Percentiles rank a stretch among this genome's conserved stretches.
These are phyloP conservation scores for Neogobius melanostomus DNA, from an alignment of 2,113 vertebrate species.

Conservation along the genomic window DNA sequence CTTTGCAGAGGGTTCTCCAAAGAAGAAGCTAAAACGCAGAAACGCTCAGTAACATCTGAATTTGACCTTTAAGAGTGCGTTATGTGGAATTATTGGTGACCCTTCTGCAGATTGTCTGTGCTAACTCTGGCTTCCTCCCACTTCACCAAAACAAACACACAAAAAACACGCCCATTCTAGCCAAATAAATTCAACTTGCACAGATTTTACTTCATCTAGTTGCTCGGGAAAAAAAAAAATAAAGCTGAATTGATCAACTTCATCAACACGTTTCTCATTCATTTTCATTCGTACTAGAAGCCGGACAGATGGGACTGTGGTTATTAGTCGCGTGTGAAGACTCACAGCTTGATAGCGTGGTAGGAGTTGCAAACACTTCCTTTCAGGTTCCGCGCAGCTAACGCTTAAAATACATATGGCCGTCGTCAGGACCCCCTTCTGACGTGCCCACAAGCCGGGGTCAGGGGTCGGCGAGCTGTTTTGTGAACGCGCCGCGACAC, in stretches of 20 bases:
- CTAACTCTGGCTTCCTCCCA: too few relatives aligned
- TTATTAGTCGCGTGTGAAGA: constrained; percentile 14
- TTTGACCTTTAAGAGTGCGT: constrained; percentile 74
- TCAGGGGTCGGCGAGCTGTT: constrained; percentile 2
- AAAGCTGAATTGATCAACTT: not conserved
- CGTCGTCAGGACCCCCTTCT: constrained; percentile 8
- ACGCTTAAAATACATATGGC: constrained; percentile 12
- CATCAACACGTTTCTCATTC: constrained; percentile 41
- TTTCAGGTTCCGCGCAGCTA: constrained; percentile 12
- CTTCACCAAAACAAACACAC: too few relatives aligned
- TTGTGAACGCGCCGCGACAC: constrained; percentile 2
- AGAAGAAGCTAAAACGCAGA: constrained; percentile 65
- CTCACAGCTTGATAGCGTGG: constrained; percentile 25
- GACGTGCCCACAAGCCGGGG: not conserved
- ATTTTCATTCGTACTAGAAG: constrained; percentile 18
- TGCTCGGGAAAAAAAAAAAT: too few relatives aligned
- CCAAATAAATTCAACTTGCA: too few relatives aligned
- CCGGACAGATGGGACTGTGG: constrained; percentile 21
- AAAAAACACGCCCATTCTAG: too few relatives aligned
- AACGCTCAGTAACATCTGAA: constrained; percentile 57
- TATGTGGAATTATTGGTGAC: too few relatives aligned
- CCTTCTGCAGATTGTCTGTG: too few relatives aligned
- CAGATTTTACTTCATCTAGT: too few relatives aligned
- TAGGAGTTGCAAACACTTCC: constrained; percentile 18
- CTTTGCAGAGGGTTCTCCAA: constrained; percentile 54